Evolutionary conservation across 1,140 invertebrate genomes (phyloP).

Genomic region (Hyles euphorbiae): DNA sequence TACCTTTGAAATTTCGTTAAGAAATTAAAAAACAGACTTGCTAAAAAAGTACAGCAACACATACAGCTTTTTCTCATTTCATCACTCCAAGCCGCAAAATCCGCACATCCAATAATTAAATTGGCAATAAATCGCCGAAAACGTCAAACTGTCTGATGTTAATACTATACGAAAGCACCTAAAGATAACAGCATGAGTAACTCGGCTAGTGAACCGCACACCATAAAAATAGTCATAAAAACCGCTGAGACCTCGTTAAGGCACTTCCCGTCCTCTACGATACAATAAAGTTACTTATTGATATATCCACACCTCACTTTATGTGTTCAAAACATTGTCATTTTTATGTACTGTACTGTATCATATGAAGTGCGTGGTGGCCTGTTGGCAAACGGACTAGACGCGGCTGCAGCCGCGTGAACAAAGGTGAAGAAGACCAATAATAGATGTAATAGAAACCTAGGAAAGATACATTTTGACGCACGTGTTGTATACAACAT

Average conservation of each 20-base stretch:
- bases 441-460: too few species aligned
- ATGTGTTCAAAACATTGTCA: slow-evolving; percentile 1
- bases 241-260: slow-evolving; percentile 33
- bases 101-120: slow-evolving; percentile 1
- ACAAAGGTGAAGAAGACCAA: too few species aligned
- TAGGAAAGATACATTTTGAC: too few species aligned
- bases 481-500: too few species aligned
- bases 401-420: too few species aligned
- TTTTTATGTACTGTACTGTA: not conserved
- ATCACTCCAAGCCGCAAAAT: not conserved
- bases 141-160: slow-evolving; percentile 2
- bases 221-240: slow-evolving; percentile 41
- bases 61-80: too few species aligned
- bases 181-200: slow-evolving; percentile 27
- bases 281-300: slow-evolving; percentile 51
- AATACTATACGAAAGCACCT: slow-evolving; percentile 6
- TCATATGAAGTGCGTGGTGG: too few species aligned
- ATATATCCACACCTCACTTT: slow-evolving; percentile 42
- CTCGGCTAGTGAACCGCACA: slow-evolving; percentile 16
- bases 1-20: too few species aligned
- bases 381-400: too few species aligned
- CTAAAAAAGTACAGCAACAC: too few species aligned
- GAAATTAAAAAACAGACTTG: too few species aligned
- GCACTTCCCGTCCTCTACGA: slow-evolving; percentile 30
- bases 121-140: not conserved